Conservation (phyloP, 1,140 invertebrate species). For the Lepidurus apus region DNA sequence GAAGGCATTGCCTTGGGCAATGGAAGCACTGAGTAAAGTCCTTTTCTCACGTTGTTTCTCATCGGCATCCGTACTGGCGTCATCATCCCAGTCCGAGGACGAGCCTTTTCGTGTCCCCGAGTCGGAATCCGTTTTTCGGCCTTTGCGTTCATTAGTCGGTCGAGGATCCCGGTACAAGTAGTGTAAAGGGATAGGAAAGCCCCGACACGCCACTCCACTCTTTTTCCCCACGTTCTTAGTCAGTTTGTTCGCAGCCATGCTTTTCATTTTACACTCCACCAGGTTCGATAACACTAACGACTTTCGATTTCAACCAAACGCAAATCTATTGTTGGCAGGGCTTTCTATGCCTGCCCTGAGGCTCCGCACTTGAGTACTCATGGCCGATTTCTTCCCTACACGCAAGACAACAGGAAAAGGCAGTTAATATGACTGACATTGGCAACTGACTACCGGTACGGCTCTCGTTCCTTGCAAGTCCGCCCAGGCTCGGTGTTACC, state of each 20-base stretch:
- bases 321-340: neutral
- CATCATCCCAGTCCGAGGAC: slow-evolving; percentile 20
- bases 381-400: neutral
- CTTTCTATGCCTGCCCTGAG: neutral
- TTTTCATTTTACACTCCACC: neutral
- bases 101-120: neutral
- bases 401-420: neutral
- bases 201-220: slow-evolving; percentile 7
- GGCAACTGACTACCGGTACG: no score
- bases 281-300: neutral
- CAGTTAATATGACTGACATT: neutral
- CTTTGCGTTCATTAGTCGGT: slow-evolving; percentile 9
- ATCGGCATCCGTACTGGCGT: slow-evolving; percentile 20
- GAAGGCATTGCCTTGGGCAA: slow-evolving; percentile 32
- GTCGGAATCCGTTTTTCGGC: slow-evolving; percentile 4
- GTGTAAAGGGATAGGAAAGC: slow-evolving; percentile 31
- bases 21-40: slow-evolving; percentile 27
- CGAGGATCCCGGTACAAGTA: slow-evolving; percentile 32
- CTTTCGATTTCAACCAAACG: neutral
- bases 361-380: neutral
- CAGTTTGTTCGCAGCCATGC: slow-evolving; percentile 5
- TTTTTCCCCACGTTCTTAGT: neutral
- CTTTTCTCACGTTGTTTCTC: slow-evolving; percentile 30
- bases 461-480: no score
- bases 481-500: no score